phyloP scores from a whole-genome alignment of 1,140 invertebrate species.

The Ostrea denselamellosa region DNA sequence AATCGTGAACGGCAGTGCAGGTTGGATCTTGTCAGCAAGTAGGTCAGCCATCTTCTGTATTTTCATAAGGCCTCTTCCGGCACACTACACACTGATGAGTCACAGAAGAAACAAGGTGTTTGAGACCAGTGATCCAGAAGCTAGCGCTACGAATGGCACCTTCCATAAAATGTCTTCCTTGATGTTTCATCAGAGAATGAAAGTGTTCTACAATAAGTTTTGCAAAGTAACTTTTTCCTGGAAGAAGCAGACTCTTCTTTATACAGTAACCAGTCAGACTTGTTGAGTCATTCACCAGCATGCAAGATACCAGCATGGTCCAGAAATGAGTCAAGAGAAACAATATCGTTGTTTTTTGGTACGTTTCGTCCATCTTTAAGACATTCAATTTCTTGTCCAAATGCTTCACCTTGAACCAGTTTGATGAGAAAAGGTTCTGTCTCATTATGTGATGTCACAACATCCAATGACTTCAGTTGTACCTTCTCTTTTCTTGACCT shows the following conservation, averaged over 20 bases:
- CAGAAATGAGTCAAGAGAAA: not conserved
- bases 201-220: not conserved
- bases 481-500: no score
- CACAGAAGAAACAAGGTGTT: not conserved
- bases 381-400: not conserved
- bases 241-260: slow-evolving; percentile 42
- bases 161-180: slow-evolving; percentile 49
- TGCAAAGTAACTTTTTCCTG: slow-evolving; percentile 35
- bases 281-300: slow-evolving; percentile 21
- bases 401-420: slow-evolving; percentile 15
- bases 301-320: slow-evolving; percentile 20
- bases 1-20: slow-evolving; percentile 50
- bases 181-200: no score
- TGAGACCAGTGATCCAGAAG: slow-evolving; percentile 53
- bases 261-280: not conserved
- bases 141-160: slow-evolving; percentile 38
- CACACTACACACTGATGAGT: slow-evolving; percentile 42
- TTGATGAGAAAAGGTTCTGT: slow-evolving; percentile 13
- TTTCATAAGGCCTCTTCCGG: not conserved
- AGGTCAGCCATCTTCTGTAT: slow-evolving; percentile 52
- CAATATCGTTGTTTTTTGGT: not conserved
- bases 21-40: slow-evolving; percentile 52
- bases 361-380: not conserved
- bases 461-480: no score
- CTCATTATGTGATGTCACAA: not conserved